A percentile compares a stretch with the other conserved stretches of the same genome.
These are phyloP conservation scores for Triplophysa tibetana DNA, from an alignment of 2,113 vertebrate genomes.

Conservation along the genomic window DNA sequence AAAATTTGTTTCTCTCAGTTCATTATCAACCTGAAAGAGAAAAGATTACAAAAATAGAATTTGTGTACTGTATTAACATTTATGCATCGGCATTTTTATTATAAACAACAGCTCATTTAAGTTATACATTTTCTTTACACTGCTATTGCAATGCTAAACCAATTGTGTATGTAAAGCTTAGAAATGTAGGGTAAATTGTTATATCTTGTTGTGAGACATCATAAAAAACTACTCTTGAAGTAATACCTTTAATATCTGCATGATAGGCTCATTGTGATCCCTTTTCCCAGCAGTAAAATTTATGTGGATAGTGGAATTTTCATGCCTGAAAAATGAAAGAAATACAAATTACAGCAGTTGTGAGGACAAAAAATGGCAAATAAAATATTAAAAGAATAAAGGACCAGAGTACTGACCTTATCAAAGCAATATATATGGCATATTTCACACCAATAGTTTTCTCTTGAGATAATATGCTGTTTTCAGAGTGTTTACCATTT, in stretches of 20 bases:
- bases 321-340: slow-evolving; percentile 60
- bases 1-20: slow-evolving; percentile 63
- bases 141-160: too few relatives aligned
- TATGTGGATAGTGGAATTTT: slow-evolving; percentile 71
- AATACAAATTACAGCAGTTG: not conserved
- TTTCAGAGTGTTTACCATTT: slow-evolving; percentile 49
- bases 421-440: slow-evolving; percentile 67
- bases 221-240: not conserved
- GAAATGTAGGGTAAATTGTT: not conserved
- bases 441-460: slow-evolving; percentile 68
- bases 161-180: too few relatives aligned
- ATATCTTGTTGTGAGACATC: not conserved
- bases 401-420: slow-evolving; percentile 62
- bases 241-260: slow-evolving; percentile 70
- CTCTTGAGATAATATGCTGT: slow-evolving; percentile 48
- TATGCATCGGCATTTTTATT: too few relatives aligned
- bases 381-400: not conserved
- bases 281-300: slow-evolving; percentile 73
- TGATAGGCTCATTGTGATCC: slow-evolving; percentile 59
- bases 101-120: too few relatives aligned
- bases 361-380: not conserved
- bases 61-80: too few relatives aligned
- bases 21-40: slow-evolving; percentile 71
- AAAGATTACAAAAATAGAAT: not conserved
- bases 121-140: too few relatives aligned